Conservation (phyloP, 2,888 invertebrate genomes). For the Caenorhabditis macrosperma region DNA sequence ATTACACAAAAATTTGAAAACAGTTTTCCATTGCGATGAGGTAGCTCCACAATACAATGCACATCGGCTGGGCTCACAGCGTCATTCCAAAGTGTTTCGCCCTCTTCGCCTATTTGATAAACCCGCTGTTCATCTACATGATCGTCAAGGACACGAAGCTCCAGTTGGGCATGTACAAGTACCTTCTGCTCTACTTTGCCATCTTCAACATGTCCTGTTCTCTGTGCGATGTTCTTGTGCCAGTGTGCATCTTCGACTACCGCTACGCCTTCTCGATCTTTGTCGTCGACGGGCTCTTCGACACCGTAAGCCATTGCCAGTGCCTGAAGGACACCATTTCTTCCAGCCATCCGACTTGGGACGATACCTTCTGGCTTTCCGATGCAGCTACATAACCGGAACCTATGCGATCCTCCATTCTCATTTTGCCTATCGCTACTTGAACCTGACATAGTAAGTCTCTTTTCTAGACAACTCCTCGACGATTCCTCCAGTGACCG, state of each 20-base stretch:
- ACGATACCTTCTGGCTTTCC: neutral
- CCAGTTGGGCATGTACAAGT: neutral
- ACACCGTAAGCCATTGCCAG: no score
- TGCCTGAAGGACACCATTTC: no score
- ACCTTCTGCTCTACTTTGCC: slow-evolving; percentile 2
- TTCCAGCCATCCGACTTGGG: no score
- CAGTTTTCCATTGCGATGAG: no score
- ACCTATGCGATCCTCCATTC: neutral
- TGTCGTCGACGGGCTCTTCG: no score
- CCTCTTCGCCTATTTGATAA: neutral
- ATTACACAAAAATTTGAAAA: no score
- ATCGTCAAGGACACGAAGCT: neutral
- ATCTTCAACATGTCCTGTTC: slow-evolving; percentile 15
- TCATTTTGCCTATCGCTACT: neutral
- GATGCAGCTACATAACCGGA: neutral
- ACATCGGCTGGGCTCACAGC: neutral
- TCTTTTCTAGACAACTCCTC: no score
- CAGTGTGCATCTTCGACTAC: no score
- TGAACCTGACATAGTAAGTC: no score
- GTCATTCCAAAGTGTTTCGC: slow-evolving; percentile 3
- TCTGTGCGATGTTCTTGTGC: neutral
- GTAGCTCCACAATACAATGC: neutral
- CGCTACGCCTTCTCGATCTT: no score
- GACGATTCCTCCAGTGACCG: neutral
- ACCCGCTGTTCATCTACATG: neutral